phyloP scores from a whole-genome alignment of 2,888 invertebrate genomes.

The Dolichomitus sp. region DNA sequence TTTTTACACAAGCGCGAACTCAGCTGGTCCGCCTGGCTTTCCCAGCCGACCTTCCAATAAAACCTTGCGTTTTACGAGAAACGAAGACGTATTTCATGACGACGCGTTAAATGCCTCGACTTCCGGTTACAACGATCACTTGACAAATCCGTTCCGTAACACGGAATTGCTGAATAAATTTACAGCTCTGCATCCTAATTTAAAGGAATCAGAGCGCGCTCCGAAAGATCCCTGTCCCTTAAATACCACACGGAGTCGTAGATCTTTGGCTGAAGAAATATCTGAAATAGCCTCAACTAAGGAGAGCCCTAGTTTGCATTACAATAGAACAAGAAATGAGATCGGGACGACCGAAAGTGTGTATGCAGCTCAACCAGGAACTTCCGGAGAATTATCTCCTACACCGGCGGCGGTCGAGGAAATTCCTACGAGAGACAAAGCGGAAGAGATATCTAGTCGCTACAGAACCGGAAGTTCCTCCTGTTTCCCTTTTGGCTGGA shows the following conservation, averaged over 20 bases:
- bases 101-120: conserved; percentile 15
- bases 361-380: conserved; percentile 1
- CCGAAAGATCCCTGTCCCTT: conserved; percentile 69
- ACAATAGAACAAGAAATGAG: conserved; percentile 6
- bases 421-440: conserved; percentile 55
- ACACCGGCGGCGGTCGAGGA: conserved; percentile 26
- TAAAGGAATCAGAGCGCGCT: conserved; percentile 69
- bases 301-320: background rate
- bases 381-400: conserved; percentile 31
- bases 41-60: conserved; percentile 36
- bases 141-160: conserved; percentile 2
- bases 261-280: conserved; percentile 70
- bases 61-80: conserved; percentile 57
- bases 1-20: conserved; percentile 48
- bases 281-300: conserved; percentile 66
- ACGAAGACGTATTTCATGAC: conserved; percentile 40
- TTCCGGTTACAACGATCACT: background rate
- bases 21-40: conserved; percentile 50
- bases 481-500: conserved; percentile 60
- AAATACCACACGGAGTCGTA: conserved; percentile 58
- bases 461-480: conserved; percentile 42
- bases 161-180: conserved; percentile 59
- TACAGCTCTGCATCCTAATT: conserved; percentile 68
- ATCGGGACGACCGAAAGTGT: conserved; percentile 15
- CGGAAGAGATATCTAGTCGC: conserved; percentile 25